Percentiles rank a stretch among this genome's conserved stretches.
phyloP scores from a whole-genome alignment of 2,888 invertebrate genomes.

The Eristalis tenax region DNA sequence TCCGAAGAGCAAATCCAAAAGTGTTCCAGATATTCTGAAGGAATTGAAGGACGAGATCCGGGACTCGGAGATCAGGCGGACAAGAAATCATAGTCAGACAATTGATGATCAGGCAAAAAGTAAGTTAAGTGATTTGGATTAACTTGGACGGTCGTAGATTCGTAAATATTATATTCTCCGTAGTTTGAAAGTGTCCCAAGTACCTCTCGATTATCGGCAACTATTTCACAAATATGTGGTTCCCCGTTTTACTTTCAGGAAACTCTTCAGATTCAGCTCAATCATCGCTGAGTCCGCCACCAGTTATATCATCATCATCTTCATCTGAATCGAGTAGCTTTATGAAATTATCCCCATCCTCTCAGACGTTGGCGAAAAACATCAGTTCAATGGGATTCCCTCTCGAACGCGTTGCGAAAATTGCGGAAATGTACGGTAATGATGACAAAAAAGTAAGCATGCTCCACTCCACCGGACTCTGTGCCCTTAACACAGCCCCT shows the following conservation, averaged over 20 bases:
- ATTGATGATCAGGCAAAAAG: constrained; percentile 73
- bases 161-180: no score
- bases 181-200: no score
- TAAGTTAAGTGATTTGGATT: constrained; percentile 17
- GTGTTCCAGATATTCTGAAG: constrained; percentile 89
- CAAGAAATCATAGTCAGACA: constrained; percentile 83
- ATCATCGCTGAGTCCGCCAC: constrained; percentile 30
- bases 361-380: constrained; percentile 87
- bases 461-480: background rate
- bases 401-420: constrained; percentile 89
- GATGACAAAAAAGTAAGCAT: constrained; percentile 91
- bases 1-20: constrained; percentile 83
- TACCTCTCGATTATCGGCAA: no score
- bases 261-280: constrained; percentile 66
- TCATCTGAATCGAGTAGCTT: constrained; percentile 68
- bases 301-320: constrained; percentile 35
- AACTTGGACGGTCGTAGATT: no score
- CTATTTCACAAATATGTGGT: background rate
- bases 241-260: constrained; percentile 25
- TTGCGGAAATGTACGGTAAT: constrained; percentile 88
- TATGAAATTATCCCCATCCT: constrained; percentile 81
- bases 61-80: constrained; percentile 82
- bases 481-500: background rate
- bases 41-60: constrained; percentile 87
- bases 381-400: constrained; percentile 95